phyloP scores from a whole-genome alignment of 2,888 invertebrate species.

The Leucoma salicis region DNA sequence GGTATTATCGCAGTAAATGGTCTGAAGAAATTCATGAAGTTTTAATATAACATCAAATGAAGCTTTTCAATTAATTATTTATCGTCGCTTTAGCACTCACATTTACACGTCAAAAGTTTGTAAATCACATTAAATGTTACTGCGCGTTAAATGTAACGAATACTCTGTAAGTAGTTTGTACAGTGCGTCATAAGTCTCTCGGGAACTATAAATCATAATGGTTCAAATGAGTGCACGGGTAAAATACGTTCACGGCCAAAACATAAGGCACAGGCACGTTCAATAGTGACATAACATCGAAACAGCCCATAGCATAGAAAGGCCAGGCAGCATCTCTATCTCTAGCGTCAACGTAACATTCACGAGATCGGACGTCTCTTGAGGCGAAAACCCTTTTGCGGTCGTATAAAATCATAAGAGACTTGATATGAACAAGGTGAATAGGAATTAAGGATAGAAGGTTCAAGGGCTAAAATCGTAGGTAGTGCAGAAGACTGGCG shows the following conservation, averaged over 20 bases:
- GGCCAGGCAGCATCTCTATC: constrained; percentile 77
- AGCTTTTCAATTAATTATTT: too few species aligned
- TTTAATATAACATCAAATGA: too few species aligned
- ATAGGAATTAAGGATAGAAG: constrained; percentile 65
- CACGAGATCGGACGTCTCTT: constrained; percentile 58
- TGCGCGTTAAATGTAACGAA: background rate
- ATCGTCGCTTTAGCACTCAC: too few species aligned
- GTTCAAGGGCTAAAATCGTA: constrained; percentile 77
- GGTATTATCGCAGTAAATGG: too few species aligned
- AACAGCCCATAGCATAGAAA: constrained; percentile 67
- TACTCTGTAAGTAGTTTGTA: constrained; percentile 7
- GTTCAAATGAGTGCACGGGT: constrained; percentile 52
- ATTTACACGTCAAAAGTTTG: background rate
- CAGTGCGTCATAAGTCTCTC: constrained; percentile 40
- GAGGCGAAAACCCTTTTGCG: constrained; percentile 77
- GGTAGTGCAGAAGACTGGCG: constrained; percentile 50
- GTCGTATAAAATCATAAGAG: constrained; percentile 68
- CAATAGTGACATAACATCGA: constrained; percentile 76
- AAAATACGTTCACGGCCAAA: constrained; percentile 72
- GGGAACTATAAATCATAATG: constrained; percentile 45
- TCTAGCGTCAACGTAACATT: constrained; percentile 68
- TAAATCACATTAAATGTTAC: background rate
- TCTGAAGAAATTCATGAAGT: too few species aligned
- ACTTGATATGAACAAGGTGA: constrained; percentile 59
- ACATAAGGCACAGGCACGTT: constrained; percentile 66